A percentile compares a stretch with the other conserved stretches of the same genome.
phyloP scores from a whole-genome alignment of 64 coral and sea anemone genomes.

The Dendrophyllia cribrosa region DNA sequence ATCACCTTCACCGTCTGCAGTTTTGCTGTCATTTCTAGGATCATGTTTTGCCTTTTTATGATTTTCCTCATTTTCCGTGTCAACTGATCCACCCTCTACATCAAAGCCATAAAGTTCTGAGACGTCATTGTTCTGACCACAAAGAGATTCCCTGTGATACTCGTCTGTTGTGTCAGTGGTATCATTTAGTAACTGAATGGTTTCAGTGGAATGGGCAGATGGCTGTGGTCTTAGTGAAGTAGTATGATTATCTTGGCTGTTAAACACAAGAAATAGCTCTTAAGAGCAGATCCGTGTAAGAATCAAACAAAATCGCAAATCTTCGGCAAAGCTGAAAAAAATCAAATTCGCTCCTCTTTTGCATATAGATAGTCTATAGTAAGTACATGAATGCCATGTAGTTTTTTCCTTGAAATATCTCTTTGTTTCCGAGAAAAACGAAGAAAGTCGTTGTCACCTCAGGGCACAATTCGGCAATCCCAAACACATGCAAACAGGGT shows the following conservation, averaged over 20 bases:
- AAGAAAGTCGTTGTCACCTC: too few relatives aligned
- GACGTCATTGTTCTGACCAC: slow-evolving; percentile 70
- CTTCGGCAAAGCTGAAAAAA: too few relatives aligned
- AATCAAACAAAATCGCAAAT: too few relatives aligned
- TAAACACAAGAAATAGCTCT: background rate
- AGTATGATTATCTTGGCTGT: background rate
- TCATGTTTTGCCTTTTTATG: slow-evolving; percentile 13
- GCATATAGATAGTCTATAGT: too few relatives aligned
- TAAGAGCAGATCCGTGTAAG: too few relatives aligned
- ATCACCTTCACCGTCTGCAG: background rate
- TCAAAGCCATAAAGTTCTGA: slow-evolving; percentile 88
- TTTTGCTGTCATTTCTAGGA: background rate
- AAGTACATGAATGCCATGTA: too few relatives aligned
- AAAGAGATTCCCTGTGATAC: background rate
- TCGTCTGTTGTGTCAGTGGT: background rate
- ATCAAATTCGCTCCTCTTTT: too few relatives aligned
- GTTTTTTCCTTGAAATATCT: too few relatives aligned
- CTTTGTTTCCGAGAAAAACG: too few relatives aligned
- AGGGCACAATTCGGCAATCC: too few relatives aligned
- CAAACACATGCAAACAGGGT: too few relatives aligned
- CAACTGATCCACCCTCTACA: slow-evolving; percentile 61
- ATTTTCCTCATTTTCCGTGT: slow-evolving; percentile 52
- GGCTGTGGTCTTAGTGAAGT: background rate
- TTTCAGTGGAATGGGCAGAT: slow-evolving; percentile 5
- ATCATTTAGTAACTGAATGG: background rate